Conservation (phyloP, 64 coral and sea anemone genomes). For the Montipora foliosa region DNA sequence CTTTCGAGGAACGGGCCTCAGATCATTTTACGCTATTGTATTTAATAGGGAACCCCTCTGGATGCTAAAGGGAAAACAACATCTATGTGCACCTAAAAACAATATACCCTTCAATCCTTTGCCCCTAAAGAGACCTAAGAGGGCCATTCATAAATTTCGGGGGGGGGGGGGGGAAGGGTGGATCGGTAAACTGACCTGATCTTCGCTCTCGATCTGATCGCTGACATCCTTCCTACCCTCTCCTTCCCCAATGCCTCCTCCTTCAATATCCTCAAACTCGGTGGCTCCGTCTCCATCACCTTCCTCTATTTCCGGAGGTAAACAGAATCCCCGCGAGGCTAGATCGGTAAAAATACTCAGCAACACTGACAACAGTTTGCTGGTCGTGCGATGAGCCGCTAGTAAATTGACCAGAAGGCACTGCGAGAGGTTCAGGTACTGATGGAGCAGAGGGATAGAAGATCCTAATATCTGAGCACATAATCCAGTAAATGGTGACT, state of each 20-base stretch:
- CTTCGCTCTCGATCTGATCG: conserved; percentile 98
- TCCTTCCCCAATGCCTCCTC: conserved; percentile 94
- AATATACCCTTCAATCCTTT: no score
- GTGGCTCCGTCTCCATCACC: conserved; percentile 78
- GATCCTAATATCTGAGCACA: neutral
- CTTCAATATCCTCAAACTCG: conserved; percentile 93
- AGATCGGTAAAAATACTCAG: conserved; percentile 88
- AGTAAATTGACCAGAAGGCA: conserved; percentile 69
- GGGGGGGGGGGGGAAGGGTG: no score
- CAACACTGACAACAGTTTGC: conserved; percentile 89
- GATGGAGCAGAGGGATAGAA: conserved; percentile 68
- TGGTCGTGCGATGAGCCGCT: conserved; percentile 68
- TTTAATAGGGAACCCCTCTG: no score
- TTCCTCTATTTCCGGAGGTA: conserved; percentile 93
- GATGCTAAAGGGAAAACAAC: no score
- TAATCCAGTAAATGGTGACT: neutral
- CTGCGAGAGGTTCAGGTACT: conserved; percentile 72
- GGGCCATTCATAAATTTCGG: no score
- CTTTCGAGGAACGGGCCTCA: no score
- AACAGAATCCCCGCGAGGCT: conserved; percentile 80
- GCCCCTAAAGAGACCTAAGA: no score
- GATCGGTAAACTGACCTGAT: conserved; percentile 72
- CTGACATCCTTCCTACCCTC: conserved; percentile 97
- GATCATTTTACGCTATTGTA: no score
- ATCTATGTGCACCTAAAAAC: no score